These are phyloP conservation scores for Enteromius viviparus DNA, from an alignment of 2,797 vertebrate species.

Conservation along the genomic window DNA sequence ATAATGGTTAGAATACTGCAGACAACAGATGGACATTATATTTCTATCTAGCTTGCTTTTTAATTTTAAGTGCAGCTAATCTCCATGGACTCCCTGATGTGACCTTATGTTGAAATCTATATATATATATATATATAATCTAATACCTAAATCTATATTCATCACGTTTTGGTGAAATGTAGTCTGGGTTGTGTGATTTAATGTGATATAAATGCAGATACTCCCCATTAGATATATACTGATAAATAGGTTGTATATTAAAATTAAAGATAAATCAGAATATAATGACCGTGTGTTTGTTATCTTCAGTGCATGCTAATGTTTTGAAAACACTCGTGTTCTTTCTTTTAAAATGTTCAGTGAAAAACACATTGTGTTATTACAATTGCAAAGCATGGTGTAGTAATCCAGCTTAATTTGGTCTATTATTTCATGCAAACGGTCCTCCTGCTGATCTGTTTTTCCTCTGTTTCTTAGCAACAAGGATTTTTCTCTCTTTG, in stretches of 20 bases:
- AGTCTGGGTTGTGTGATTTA: not conserved
- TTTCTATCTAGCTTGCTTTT: not conserved
- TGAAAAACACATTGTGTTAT: constrained; percentile 20
- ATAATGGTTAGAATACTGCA: constrained; percentile 46
- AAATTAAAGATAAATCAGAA: not conserved
- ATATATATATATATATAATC: no score
- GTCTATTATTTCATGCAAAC: constrained; percentile 50
- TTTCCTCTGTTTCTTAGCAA: constrained; percentile 59
- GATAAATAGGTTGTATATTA: not conserved
- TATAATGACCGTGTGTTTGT: not conserved
- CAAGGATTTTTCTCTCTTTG: constrained; percentile 54
- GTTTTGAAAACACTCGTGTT: not conserved
- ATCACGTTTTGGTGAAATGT: not conserved
- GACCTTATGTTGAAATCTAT: constrained; percentile 2
- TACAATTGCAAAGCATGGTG: constrained; percentile 26
- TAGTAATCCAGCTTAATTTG: constrained; percentile 45
- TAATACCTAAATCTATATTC: not conserved
- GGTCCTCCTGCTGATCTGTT: constrained; percentile 44
- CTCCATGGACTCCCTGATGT: constrained; percentile 4
- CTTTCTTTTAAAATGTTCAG: not conserved
- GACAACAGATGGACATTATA: not conserved
- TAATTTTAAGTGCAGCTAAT: constrained; percentile 12
- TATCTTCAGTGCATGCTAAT: not conserved
- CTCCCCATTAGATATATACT: not conserved
- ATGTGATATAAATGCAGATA: constrained; percentile 3